Evolutionary conservation across 1,140 invertebrate species (phyloP).

Genomic region (Spodoptera frugiperda): DNA sequence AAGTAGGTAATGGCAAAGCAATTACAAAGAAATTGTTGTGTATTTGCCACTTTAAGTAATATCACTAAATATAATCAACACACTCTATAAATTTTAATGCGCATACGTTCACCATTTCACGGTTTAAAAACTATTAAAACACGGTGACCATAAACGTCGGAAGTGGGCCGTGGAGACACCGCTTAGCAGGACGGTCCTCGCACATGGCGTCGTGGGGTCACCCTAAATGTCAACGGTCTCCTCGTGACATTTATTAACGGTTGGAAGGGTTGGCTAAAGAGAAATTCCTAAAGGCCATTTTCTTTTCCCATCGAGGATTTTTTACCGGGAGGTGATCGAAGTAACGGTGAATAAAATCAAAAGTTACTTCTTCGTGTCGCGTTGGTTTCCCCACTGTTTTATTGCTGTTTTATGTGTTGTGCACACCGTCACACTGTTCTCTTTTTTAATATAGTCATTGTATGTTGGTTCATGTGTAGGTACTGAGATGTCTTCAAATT

Average conservation of each 20-base stretch:
- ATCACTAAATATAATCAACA: constrained; percentile 30
- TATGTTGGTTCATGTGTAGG: no score
- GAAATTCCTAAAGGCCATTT: constrained; percentile 65
- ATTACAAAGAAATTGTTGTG: constrained; percentile 30
- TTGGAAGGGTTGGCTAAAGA: constrained; percentile 60
- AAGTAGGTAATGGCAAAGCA: background rate
- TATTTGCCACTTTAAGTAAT: constrained; percentile 31
- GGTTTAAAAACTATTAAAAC: constrained; percentile 23
- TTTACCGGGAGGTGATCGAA: constrained; percentile 58
- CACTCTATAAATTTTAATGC: constrained; percentile 24
- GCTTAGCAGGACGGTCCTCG: constrained; percentile 47
- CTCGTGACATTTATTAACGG: constrained; percentile 76
- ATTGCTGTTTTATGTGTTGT: no score
- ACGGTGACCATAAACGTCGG: constrained; percentile 51
- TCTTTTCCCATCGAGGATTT: constrained; percentile 56
- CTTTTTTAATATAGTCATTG: no score
- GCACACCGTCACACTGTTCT: no score
- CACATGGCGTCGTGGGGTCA: constrained; percentile 46
- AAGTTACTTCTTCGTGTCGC: constrained; percentile 35
- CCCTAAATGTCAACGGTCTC: constrained; percentile 59
- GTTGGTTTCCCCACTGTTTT: background rate
- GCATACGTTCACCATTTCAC: constrained; percentile 15
- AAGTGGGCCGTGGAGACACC: constrained; percentile 52
- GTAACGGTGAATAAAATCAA: constrained; percentile 52
- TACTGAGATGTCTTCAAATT: no score